These are phyloP conservation scores for Lophura swinhoii DNA, from an alignment of 2,797 vertebrate genomes.

Conservation along the genomic window DNA sequence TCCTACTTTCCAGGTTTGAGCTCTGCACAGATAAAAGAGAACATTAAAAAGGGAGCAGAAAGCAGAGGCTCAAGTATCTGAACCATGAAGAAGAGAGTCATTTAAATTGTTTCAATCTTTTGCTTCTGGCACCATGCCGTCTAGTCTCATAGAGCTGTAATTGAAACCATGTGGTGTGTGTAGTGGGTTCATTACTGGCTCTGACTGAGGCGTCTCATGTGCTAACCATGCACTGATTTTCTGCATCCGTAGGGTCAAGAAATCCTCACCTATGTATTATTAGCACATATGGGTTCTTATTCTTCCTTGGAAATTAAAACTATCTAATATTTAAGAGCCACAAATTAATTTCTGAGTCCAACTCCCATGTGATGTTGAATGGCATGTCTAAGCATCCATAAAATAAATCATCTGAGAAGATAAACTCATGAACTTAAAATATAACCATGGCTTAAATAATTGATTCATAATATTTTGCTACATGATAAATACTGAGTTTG, in stretches of 20 bases:
- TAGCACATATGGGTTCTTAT: neutral
- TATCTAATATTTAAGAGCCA: slow-evolving; percentile 45
- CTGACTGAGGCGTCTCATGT: slow-evolving; percentile 55
- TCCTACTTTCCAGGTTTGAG: slow-evolving; percentile 36
- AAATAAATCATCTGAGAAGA: slow-evolving; percentile 59
- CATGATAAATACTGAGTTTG: slow-evolving; percentile 30
- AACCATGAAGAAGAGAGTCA: slow-evolving; percentile 70
- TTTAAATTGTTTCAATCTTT: slow-evolving; percentile 64
- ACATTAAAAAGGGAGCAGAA: slow-evolving; percentile 60
- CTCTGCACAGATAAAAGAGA: slow-evolving; percentile 62
- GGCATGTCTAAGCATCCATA: slow-evolving; percentile 9
- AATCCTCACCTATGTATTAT: slow-evolving; percentile 48
- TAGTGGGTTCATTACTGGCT: slow-evolving; percentile 70
- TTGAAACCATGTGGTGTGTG: slow-evolving; percentile 74
- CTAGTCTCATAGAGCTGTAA: slow-evolving; percentile 76
- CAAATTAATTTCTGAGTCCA: slow-evolving; percentile 30
- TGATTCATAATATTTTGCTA: slow-evolving; percentile 22
- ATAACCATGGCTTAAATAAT: slow-evolving; percentile 49
- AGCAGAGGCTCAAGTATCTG: slow-evolving; percentile 61
- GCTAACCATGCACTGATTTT: slow-evolving; percentile 62
- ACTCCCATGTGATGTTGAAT: neutral
- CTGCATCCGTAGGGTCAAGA: slow-evolving; percentile 64
- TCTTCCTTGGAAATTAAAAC: slow-evolving; percentile 50
- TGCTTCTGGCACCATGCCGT: slow-evolving; percentile 75
- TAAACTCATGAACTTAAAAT: slow-evolving; percentile 41